Percentiles rank a stretch among this genome's conserved stretches.
Evolutionary conservation across 2,113 vertebrate species (phyloP).

Genomic region (Camarhynchus parvulus): DNA sequence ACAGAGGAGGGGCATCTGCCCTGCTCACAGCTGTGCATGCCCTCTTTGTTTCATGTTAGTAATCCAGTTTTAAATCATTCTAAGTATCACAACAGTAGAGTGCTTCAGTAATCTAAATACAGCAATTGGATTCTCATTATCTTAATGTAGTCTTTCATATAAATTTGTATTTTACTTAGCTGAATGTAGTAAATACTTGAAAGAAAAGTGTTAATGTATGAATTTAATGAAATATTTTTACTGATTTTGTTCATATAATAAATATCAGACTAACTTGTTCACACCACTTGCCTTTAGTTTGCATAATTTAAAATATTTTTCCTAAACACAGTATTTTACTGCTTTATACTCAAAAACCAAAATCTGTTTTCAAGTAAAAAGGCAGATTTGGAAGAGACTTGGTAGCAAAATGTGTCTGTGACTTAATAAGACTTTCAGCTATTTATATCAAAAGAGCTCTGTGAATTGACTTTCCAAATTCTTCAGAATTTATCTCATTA

Average conservation of each 20-base stretch:
- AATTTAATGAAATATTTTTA: neutral
- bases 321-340: neutral
- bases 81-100: neutral
- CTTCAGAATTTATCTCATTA: neutral
- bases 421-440: neutral
- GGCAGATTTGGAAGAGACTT: neutral
- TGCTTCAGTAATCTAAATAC: neutral
- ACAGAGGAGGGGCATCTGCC: neutral
- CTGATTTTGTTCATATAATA: neutral
- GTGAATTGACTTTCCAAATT: neutral
- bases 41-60: neutral
- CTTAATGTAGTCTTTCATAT: neutral
- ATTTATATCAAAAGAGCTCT: neutral
- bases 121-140: neutral
- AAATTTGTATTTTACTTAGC: neutral
- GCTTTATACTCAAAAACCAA: neutral
- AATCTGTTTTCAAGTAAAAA: neutral
- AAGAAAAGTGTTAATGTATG: neutral
- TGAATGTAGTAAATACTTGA: neutral
- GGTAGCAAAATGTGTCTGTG: neutral
- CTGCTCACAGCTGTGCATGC: neutral
- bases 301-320: neutral
- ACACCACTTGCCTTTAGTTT: neutral
- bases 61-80: neutral
- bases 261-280: neutral